Percentiles rank a stretch among this genome's conserved stretches.
phyloP scores from a whole-genome alignment of 2,113 vertebrate genomes.

The Aleadryas rufinucha region DNA sequence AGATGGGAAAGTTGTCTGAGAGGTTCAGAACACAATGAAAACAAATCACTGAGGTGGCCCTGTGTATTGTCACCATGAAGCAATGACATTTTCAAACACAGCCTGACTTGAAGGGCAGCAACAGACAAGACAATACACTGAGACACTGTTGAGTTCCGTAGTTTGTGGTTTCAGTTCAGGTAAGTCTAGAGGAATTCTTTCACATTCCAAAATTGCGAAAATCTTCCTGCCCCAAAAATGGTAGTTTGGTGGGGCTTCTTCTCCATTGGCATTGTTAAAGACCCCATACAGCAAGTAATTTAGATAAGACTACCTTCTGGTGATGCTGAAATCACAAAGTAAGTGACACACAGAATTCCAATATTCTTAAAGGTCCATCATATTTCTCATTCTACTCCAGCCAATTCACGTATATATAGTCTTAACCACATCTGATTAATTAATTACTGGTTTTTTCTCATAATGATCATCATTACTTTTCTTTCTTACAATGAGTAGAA shows the following conservation, averaged over 20 bases:
- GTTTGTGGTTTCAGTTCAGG: background rate
- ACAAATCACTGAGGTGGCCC: background rate
- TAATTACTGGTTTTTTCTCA: background rate
- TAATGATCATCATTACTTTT: background rate
- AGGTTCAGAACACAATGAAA: background rate
- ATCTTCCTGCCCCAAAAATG: background rate
- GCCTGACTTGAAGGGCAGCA: background rate
- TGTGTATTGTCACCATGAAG: background rate
- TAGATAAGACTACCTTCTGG: background rate
- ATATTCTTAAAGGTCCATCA: background rate
- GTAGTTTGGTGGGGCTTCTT: rapidly evolving
- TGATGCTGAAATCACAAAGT: background rate
- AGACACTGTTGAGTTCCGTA: background rate
- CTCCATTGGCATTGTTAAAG: background rate
- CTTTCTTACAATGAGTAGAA: background rate
- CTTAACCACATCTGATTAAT: background rate
- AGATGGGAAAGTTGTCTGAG: background rate
- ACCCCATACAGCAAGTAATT: background rate
- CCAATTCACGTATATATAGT: background rate
- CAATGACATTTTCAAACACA: background rate
- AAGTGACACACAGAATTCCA: background rate
- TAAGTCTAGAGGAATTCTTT: background rate
- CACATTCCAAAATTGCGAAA: background rate
- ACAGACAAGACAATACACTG: rapidly evolving
- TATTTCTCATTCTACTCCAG: background rate